Conservation (phyloP, 2,888 invertebrate species). For the Yponomeuta sedellus region DNA sequence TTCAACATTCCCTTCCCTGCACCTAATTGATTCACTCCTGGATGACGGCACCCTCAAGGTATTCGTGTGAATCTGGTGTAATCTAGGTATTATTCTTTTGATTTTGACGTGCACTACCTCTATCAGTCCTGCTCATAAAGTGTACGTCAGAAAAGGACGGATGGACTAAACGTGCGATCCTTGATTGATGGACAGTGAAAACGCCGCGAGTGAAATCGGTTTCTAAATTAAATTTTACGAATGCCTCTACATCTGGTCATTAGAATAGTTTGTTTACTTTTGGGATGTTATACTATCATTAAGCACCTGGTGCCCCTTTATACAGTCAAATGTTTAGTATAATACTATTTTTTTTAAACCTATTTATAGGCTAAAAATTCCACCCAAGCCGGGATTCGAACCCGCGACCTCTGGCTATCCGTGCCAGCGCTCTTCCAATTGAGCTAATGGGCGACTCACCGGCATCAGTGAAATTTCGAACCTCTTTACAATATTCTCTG, state of each 20-base stretch:
- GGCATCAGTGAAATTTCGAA: too few species aligned
- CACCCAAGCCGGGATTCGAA: too few species aligned
- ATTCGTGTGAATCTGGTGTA: constrained; percentile 36
- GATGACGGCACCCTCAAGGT: constrained; percentile 38
- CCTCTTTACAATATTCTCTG: too few species aligned
- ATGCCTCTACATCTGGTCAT: constrained; percentile 36
- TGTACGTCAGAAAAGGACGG: constrained; percentile 4
- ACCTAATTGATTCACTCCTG: constrained; percentile 45
- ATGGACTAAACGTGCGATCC: constrained; percentile 24
- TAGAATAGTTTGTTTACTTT: constrained; percentile 45
- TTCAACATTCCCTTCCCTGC: constrained; percentile 28
- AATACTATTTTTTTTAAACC: too few species aligned
- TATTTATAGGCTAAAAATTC: too few species aligned
- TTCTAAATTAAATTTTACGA: constrained; percentile 47
- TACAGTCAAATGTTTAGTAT: too few species aligned
- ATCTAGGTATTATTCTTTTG: neutral
- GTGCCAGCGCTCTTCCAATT: too few species aligned
- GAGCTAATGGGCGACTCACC: too few species aligned
- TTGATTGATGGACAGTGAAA: constrained; percentile 51
- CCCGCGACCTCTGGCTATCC: too few species aligned
- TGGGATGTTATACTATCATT: constrained; percentile 29
- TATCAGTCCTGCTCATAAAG: neutral
- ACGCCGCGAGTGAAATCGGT: constrained; percentile 38
- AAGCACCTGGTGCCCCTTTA: constrained; percentile 19
- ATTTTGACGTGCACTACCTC: neutral